These are phyloP conservation scores for Acronicta alni DNA, from an alignment of 2,888 invertebrate genomes.

Conservation along the genomic window DNA sequence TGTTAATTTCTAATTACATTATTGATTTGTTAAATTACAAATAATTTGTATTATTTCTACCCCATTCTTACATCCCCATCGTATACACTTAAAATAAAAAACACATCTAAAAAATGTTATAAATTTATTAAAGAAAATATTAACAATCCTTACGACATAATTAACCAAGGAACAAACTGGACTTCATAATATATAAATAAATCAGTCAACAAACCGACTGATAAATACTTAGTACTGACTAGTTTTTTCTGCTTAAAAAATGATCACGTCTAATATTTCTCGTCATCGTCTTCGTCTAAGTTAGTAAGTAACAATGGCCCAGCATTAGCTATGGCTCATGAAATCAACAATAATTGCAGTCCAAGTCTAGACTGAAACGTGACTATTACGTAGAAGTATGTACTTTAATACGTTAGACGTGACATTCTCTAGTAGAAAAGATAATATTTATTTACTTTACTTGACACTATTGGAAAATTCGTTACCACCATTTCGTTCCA, in stretches of 20 bases:
- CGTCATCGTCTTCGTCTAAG: too few relatives aligned
- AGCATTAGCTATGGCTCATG: constrained; percentile 15
- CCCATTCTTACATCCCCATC: constrained; percentile 15
- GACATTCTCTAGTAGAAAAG: constrained; percentile 16
- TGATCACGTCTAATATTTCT: constrained; percentile 6
- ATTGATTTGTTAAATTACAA: constrained; percentile 85
- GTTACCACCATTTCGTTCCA: constrained; percentile 24
- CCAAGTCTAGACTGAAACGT: constrained; percentile 12
- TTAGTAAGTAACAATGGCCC: constrained; percentile 6
- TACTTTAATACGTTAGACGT: constrained; percentile 6
- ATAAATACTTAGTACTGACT: constrained; percentile 46
- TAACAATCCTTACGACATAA: constrained; percentile 35
- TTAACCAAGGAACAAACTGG: constrained; percentile 42
- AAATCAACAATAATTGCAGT: constrained; percentile 21
- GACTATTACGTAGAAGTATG: constrained; percentile 3
- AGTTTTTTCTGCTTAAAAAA: constrained; percentile 27
- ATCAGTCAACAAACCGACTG: constrained; percentile 17
- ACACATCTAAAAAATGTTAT: not conserved
- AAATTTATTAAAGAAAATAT: constrained; percentile 25
- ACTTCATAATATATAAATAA: constrained; percentile 18
- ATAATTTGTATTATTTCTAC: constrained; percentile 66
- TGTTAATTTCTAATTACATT: constrained; percentile 87
- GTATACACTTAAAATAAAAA: not conserved
- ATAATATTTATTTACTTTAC: constrained; percentile 22
- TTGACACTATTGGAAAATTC: constrained; percentile 16